Evolutionary conservation across 2,113 vertebrate species (phyloP).

Genomic region (Myiozetetes cayanensis): DNA sequence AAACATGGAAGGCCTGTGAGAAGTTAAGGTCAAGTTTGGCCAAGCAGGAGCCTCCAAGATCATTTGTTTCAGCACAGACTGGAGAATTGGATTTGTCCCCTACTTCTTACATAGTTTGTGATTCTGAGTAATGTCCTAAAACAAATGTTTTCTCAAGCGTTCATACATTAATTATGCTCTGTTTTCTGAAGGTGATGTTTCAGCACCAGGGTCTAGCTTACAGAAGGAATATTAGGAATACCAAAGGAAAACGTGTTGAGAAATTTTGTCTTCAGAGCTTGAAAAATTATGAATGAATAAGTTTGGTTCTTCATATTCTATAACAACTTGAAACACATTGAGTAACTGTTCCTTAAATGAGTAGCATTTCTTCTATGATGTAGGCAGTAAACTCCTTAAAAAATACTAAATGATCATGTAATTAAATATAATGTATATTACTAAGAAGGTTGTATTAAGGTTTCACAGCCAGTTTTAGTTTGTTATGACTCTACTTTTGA

Average conservation of each 20-base stretch:
- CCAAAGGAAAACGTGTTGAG: neutral
- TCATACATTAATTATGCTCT: neutral
- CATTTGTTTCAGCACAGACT: neutral
- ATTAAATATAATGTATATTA: neutral
- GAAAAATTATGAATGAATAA: neutral
- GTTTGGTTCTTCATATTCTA: neutral
- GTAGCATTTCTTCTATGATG: neutral
- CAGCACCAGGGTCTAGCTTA: neutral
- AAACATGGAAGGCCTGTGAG: neutral
- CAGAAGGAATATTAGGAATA: neutral
- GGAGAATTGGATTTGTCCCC: neutral
- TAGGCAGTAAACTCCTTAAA: neutral
- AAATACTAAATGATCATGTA: neutral
- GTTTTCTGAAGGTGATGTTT: rapidly evolving
- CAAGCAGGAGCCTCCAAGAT: neutral
- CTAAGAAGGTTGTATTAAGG: neutral
- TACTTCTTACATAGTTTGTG: neutral
- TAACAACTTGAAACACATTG: neutral
- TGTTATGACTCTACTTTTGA: neutral
- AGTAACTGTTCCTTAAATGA: neutral
- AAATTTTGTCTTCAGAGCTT: neutral
- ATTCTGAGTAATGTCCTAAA: neutral
- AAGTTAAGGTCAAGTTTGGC: neutral
- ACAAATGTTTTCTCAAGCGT: neutral
- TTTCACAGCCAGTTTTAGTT: neutral